A percentile compares a stretch with the other conserved stretches of the same genome.
Evolutionary conservation across 2,888 invertebrate genomes (phyloP).

Genomic region (Myathropa florea): DNA sequence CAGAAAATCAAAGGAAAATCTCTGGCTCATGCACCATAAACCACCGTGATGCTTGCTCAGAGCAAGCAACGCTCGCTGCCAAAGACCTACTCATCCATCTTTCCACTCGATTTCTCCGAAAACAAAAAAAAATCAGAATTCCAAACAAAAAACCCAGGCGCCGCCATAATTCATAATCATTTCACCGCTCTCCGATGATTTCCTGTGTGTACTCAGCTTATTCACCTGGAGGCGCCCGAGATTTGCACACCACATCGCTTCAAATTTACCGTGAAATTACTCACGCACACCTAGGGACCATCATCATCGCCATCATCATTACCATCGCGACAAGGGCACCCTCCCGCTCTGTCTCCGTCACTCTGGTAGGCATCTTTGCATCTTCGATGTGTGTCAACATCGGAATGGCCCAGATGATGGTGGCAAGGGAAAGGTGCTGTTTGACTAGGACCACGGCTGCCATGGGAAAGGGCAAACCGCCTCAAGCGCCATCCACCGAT

Average conservation of each 20-base stretch:
- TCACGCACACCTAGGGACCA: conserved; percentile 38
- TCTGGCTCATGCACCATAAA: conserved; percentile 2
- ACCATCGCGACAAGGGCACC: not conserved
- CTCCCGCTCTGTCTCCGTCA: not conserved
- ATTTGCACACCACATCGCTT: conserved; percentile 64
- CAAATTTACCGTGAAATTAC: conserved; percentile 69
- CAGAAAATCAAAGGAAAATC: not conserved
- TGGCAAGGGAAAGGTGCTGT: conserved; percentile 33
- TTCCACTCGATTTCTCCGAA: conserved; percentile 40
- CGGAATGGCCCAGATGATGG: not conserved
- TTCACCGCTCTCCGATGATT: conserved; percentile 58
- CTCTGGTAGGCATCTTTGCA: not conserved
- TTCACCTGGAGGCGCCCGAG: conserved; percentile 64
- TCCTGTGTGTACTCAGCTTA: conserved; percentile 64
- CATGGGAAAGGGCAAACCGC: conserved; percentile 46
- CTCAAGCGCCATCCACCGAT: conserved; percentile 51
- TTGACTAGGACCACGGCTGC: conserved; percentile 42
- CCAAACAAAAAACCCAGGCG: conserved; percentile 36
- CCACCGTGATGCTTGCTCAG: conserved; percentile 5
- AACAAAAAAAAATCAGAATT: conserved; percentile 9
- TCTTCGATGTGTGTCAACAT: conserved; percentile 47
- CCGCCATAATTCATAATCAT: conserved; percentile 65
- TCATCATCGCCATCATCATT: not conserved
- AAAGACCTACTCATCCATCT: conserved; percentile 3
- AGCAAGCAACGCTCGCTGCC: conserved; percentile 20